Evolutionary conservation across 2,888 invertebrate genomes (phyloP).

Genomic region (Beris chalybata): DNA sequence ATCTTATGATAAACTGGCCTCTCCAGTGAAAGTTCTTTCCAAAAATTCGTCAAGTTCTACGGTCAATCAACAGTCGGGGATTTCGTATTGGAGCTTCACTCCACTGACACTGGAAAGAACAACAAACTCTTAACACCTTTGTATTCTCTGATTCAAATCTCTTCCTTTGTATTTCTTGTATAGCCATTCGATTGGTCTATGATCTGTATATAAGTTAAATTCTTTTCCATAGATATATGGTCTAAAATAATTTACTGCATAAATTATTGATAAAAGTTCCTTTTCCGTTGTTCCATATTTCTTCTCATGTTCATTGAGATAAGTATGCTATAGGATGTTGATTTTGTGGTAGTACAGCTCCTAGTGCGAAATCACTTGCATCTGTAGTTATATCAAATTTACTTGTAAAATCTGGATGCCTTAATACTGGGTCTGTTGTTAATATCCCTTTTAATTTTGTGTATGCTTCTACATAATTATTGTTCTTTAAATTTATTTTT

Average conservation of each 20-base stretch:
- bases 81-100: too few species aligned
- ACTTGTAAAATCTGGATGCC: constrained; percentile 38
- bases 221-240: constrained; percentile 35
- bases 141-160: constrained; percentile 24
- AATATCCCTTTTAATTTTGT: constrained; percentile 38
- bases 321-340: constrained; percentile 22
- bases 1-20: too few species aligned
- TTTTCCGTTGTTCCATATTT: constrained; percentile 28
- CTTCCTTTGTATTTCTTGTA: constrained; percentile 22
- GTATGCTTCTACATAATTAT: constrained; percentile 23
- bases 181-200: constrained; percentile 27
- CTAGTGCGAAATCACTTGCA: neutral
- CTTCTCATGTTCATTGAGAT: constrained; percentile 24
- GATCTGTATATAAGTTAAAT: constrained; percentile 35
- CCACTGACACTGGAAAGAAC: too few species aligned
- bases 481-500: constrained; percentile 18
- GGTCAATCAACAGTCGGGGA: too few species aligned
- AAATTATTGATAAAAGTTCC: constrained; percentile 31
- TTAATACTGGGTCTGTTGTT: constrained; percentile 32
- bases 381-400: constrained; percentile 37
- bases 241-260: constrained; percentile 25
- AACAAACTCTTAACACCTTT: too few species aligned
- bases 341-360: constrained; percentile 13
- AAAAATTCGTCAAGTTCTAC: too few species aligned
- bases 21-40: too few species aligned